Evolutionary conservation across 1,140 invertebrate genomes (phyloP), one percentile per base, ranked within the genome.

Genomic region (Neelides sp.): DNA sequence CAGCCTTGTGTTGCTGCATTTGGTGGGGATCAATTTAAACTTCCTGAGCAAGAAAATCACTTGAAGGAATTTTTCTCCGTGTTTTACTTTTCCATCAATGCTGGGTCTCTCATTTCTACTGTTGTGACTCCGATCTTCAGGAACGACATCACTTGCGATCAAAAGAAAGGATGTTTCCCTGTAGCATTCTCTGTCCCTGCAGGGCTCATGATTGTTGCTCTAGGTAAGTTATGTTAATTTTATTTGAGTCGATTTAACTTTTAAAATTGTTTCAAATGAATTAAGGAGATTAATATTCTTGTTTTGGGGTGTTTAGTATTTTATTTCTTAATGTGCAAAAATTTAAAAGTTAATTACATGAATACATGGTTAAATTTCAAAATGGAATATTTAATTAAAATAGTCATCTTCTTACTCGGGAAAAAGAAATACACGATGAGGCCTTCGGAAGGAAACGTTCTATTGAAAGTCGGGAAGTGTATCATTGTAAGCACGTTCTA

Each of bases 1-100:
- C 36, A 13, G 65, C 39, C 43, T 10, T 54, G 39, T 26, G 46
- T 55, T 0, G 79, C 73, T 24, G 72, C 79, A 0, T 78, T 81
- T 64, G 78, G 79, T 30, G 78, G 75, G 13, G 78, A 80, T 59
- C 78, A 80, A 65, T 73, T 74, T 57, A 35, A 69, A 65, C 49
- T 62, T 51, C 64, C 64, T 8, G 54, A 58, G 49, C 66, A 59
- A 62, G 65, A 58, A 49, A 64, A 64, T 49, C 64, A 71, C 55
- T 62, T 73, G n/a, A 56, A 63, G 15, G 65, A 70, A 32, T 78
- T 75, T 58, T 78, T 78, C 61, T 77, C 75, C 3, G 63, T 75
- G 3, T 77, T 77, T 61, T 76, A 75, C 60, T 71, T 76, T 57
- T 66, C 69, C 40, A 76, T 79, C 53, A 78, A 77, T 59, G 61